phyloP scores from a whole-genome alignment of 1,140 invertebrate genomes.

The Physella acuta region DNA sequence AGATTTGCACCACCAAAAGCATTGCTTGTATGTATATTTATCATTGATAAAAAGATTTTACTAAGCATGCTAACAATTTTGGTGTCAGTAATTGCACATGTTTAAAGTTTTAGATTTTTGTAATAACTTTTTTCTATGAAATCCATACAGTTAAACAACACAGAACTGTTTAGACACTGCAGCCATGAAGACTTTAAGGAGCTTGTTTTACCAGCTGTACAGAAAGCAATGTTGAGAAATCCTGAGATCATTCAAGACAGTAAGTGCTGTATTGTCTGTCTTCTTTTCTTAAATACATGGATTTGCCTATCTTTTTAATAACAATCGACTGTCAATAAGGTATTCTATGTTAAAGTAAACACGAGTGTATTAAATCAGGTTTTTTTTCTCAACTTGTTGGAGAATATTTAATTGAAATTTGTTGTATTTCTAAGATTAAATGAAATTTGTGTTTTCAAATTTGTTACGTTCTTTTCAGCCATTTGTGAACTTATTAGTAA shows the following conservation, averaged over 20 bases:
- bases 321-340: no score
- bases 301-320: no score
- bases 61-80: background rate
- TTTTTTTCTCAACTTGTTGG: no score
- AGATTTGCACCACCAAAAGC: slow-evolving; percentile 75
- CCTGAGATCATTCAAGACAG: slow-evolving; percentile 84
- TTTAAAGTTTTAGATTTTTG: background rate
- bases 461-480: slow-evolving; percentile 53
- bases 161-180: slow-evolving; percentile 56
- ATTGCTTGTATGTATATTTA: slow-evolving; percentile 63
- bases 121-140: background rate
- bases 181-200: slow-evolving; percentile 75
- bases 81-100: background rate
- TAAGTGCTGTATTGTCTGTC: no score
- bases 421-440: no score
- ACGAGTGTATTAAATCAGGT: no score
- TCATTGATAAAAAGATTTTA: background rate
- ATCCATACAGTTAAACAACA: slow-evolving; percentile 30
- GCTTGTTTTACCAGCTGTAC: slow-evolving; percentile 77
- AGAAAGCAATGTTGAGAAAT: slow-evolving; percentile 89
- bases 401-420: no score
- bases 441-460: background rate
- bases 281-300: no score
- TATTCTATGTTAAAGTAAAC: no score
- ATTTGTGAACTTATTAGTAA: slow-evolving; percentile 74